A percentile compares a stretch with the other conserved stretches of the same genome.
phyloP scores from a whole-genome alignment of 2,888 invertebrate species.

The Acanthosepion lycidas region DNA sequence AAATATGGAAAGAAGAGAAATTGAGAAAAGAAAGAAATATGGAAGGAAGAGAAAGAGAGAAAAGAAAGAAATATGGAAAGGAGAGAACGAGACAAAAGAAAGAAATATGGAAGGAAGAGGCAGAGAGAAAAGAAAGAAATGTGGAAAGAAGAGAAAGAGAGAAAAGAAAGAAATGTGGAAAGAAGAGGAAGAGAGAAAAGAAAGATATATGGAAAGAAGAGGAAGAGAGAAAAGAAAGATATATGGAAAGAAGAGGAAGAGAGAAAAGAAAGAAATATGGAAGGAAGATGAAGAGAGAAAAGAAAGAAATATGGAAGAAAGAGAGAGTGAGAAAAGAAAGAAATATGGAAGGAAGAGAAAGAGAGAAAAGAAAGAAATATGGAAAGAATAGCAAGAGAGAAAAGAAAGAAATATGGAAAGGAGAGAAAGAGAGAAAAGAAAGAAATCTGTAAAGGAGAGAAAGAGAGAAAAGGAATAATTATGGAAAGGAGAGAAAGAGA shows the following conservation, averaged over 20 bases:
- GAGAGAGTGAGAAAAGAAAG: neutral
- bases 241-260: neutral
- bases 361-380: neutral
- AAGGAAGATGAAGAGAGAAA: no score
- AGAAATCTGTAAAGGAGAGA: neutral
- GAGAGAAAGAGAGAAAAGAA: neutral
- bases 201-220: no score
- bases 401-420: no score
- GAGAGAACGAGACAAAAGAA: neutral
- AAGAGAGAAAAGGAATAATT: neutral
- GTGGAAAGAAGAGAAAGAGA: no score
- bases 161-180: neutral
- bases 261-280: neutral
- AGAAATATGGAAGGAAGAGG: neutral
- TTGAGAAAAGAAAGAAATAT: neutral
- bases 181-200: neutral
- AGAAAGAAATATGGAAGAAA: neutral
- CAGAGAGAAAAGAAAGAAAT: neutral
- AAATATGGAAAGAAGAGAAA: no score
- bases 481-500: neutral
- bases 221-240: neutral
- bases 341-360: no score
- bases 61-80: no score
- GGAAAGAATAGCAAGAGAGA: neutral
- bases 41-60: neutral